Evolutionary conservation across 2,888 invertebrate genomes (phyloP), one percentile per base, ranked within the genome.

Genomic region (Leptopilina myrica): DNA sequence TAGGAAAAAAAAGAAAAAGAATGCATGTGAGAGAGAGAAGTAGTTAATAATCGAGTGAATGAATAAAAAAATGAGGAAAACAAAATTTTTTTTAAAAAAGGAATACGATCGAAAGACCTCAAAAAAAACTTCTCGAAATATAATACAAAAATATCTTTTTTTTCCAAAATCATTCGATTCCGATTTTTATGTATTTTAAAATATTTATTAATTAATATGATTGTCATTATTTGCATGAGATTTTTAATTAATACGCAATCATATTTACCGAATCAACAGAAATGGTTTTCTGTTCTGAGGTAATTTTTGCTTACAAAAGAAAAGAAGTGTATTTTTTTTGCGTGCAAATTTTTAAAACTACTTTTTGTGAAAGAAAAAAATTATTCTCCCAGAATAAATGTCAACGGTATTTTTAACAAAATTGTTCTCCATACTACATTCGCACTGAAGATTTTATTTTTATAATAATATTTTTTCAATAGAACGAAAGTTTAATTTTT

Each of bases 101-200:
- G 79, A 83, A 82, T 78, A 82, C 46, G 79, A 82, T 86, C 79
- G 81, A 79, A 78, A 79, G 79, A 73, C 73, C 73, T 73, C 73
- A 73, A 49, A 49, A 49, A 49, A 49, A 9, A 56, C 56, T 33
- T 56, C 73, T 73, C 40, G 56, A 49, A 53, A 59, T 26, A 86
- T 88, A 89, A 86, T 88, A 89, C 86, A 87, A 88, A 89, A 88
- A 87, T 80, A 85, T 82, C 85, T 81, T 83, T 84, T 85, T 81
- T 83, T 84, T 86, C 85, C 85, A 84, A 85, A 86, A 86, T 84
- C 81, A 80, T 85, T 86, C 78, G 80, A 83, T 79, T 79, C 79
- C 81, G 82, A 84, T 85, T 85, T 49, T 86, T 84, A 85, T 87
- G 86, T 84, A 86, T 83, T 82, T 84, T 84, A 80, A 81, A 87